Percentiles rank a stretch among this genome's conserved stretches.
Conservation (phyloP, 1,140 invertebrate species). For the Drosophila ercepeae region DNA sequence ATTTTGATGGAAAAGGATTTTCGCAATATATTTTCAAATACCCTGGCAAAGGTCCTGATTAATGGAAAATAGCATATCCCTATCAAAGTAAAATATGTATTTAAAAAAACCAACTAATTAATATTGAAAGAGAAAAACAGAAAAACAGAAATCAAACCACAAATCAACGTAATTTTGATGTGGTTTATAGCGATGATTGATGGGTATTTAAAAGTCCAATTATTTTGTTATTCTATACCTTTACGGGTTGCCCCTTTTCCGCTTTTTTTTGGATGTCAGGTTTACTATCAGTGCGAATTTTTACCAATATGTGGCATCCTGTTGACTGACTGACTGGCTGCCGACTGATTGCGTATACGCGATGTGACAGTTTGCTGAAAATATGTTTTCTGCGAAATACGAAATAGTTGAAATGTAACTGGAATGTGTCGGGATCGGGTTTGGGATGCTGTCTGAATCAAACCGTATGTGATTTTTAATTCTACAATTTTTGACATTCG, state of each 20-base stretch:
- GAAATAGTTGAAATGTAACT: slow-evolving; percentile 51
- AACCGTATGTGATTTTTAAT: slow-evolving; percentile 73
- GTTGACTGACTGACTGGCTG: slow-evolving; percentile 49
- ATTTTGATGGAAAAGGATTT: slow-evolving; percentile 45
- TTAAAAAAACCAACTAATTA: too few species aligned
- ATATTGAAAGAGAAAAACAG: not conserved
- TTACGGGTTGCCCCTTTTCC: slow-evolving; percentile 8
- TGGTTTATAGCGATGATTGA: not conserved
- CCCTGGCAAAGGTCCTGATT: not conserved
- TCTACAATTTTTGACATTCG: slow-evolving; percentile 81
- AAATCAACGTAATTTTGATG: not conserved
- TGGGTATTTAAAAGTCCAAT: not conserved
- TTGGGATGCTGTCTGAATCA: slow-evolving; percentile 28
- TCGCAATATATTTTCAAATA: slow-evolving; percentile 32
- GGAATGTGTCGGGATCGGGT: slow-evolving; percentile 6
- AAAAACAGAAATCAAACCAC: not conserved
- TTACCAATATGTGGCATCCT: slow-evolving; percentile 54
- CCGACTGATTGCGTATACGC: slow-evolving; percentile 76
- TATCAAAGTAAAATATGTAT: not conserved
- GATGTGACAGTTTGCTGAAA: slow-evolving; percentile 73
- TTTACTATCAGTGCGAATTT: slow-evolving; percentile 39
- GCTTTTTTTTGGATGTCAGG: slow-evolving; percentile 5
- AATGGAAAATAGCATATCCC: too few species aligned
- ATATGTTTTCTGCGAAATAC: slow-evolving; percentile 70
- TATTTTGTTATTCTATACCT: not conserved